phyloP scores from a whole-genome alignment of 2,113 vertebrate genomes.

The Panthera uncia region DNA sequence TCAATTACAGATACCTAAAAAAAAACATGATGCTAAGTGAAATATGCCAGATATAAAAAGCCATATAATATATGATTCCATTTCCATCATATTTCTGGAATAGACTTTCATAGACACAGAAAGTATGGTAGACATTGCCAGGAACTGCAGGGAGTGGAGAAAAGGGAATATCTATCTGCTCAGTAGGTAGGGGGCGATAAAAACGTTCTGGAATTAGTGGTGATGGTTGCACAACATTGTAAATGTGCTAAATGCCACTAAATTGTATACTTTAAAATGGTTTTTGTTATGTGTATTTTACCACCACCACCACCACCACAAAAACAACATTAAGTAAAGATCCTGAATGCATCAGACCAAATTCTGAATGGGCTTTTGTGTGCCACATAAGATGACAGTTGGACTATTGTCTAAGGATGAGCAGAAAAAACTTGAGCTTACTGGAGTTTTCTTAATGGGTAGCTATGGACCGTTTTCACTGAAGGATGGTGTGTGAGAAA shows the following conservation, averaged over 20 bases:
- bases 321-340: background rate
- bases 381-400: background rate
- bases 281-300: background rate
- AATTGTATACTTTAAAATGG: background rate
- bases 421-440: background rate
- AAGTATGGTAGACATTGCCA: background rate
- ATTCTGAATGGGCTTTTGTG: background rate
- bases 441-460: background rate
- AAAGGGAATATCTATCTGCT: too few species aligned
- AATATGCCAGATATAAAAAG: background rate
- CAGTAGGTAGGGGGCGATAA: background rate
- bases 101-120: background rate
- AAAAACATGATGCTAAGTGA: background rate
- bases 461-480: background rate
- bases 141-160: accelerated
- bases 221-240: background rate
- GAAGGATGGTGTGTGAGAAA: background rate
- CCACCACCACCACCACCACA: background rate
- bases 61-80: background rate
- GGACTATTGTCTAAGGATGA: background rate
- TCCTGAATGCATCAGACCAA: background rate
- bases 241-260: background rate
- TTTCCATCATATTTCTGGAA: background rate
- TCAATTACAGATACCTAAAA: too few species aligned
- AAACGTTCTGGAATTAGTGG: background rate